These are phyloP conservation scores for Scolopax rusticola DNA, from an alignment of 2,797 vertebrate genomes.

Conservation along the genomic window DNA sequence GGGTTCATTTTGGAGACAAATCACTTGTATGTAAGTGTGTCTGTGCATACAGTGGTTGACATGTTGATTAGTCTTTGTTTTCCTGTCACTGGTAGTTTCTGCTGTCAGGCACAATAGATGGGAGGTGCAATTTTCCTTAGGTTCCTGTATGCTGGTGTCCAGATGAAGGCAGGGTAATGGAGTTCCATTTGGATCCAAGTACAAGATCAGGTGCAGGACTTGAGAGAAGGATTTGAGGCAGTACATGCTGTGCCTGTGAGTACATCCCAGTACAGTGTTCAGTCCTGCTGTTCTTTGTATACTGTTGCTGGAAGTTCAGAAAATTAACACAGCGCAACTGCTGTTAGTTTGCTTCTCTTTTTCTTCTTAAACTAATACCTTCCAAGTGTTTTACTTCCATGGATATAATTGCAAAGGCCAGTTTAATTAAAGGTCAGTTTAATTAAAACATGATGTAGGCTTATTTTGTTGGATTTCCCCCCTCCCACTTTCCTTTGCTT, in stretches of 20 bases:
- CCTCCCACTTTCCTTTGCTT: neutral
- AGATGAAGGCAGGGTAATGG: rapidly evolving
- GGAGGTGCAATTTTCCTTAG: too few relatives aligned
- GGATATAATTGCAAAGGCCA: neutral
- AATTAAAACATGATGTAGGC: neutral
- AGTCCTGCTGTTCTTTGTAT: neutral
- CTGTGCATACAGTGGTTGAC: neutral
- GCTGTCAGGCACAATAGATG: neutral
- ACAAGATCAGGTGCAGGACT: neutral
- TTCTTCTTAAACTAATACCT: neutral
- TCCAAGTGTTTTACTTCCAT: neutral
- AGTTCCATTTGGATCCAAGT: neutral
- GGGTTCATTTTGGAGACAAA: neutral
- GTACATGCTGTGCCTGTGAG: neutral
- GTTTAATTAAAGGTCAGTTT: neutral
- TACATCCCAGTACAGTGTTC: too few relatives aligned
- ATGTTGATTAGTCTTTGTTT: neutral
- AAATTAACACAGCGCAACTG: neutral
- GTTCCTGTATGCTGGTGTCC: rapidly evolving
- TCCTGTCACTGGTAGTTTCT: neutral
- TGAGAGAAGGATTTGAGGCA: neutral
- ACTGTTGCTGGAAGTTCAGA: neutral
- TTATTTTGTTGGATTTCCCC: neutral
- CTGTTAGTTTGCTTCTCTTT: neutral
- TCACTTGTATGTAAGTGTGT: neutral